Conservation (phyloP, 2,113 vertebrate species). For the Caracal caracal region DNA sequence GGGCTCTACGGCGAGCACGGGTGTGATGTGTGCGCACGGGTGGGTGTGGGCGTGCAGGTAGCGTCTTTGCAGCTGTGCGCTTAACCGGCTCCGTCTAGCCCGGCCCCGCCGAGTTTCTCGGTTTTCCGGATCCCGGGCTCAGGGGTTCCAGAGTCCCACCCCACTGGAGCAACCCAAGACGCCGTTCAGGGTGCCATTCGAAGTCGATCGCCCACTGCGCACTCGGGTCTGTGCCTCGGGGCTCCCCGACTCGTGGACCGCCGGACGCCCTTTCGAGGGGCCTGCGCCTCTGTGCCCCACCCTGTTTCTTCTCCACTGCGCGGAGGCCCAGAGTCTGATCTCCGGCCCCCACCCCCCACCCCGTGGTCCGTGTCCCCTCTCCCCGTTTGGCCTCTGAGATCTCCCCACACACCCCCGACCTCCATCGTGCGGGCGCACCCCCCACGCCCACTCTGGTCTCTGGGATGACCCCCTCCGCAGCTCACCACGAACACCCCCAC, state of each 20-base stretch:
- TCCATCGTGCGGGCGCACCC: rapidly evolving
- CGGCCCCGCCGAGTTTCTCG: background rate
- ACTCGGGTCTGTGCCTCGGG: rapidly evolving
- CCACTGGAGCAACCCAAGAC: background rate
- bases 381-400: background rate
- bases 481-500: rapidly evolving
- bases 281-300: background rate
- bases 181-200: rapidly evolving
- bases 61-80: background rate
- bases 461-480: rapidly evolving
- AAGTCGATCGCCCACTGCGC: background rate
- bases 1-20: background rate
- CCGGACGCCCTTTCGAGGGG: too few relatives aligned
- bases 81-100: too few relatives aligned
- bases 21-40: rapidly evolving
- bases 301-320: rapidly evolving
- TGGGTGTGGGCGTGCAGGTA: rapidly evolving
- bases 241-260: rapidly evolving
- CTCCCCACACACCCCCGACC: too few relatives aligned
- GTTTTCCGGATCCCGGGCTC: background rate
- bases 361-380: background rate
- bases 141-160: background rate
- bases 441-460: background rate
- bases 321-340: background rate
- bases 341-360: background rate